Evolutionary conservation across 1,140 invertebrate species (phyloP), one percentile per base, ranked within the genome.

Genomic region (Megalopta genalis): DNA sequence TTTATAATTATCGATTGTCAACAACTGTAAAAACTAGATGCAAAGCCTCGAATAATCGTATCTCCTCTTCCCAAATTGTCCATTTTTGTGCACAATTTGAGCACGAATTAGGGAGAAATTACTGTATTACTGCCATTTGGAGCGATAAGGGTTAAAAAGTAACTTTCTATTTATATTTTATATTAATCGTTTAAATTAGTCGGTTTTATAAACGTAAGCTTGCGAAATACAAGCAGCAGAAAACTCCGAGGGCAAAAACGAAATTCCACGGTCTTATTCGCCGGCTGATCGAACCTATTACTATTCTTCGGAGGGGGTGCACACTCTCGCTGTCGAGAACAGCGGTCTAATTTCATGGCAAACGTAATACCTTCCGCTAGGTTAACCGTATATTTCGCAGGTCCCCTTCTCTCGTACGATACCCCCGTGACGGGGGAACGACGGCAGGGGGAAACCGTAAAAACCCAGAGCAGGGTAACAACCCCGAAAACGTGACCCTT

Each of bases 311-410:
- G 52, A 23, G n/a, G 27, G n/a, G 27, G 37, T 1, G n/a, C 27
- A 57, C 66, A 54, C 16, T 52, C 39, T 65, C 57, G 7, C 49
- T 65, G 64, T 65, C 69, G 25, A 39, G 46, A 80, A 74, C 49
- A 67, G 59, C 63, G 73, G 70, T 81, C 81, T 88, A 85, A 89
- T 88, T 85, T 81, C 54, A 84, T 59, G 62, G 74, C 64, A 46
- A 87, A 86, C 83, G 80, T 85, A 89, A 89, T 89, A 88, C 87
- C 84, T 90, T 89, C 84, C 84, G 76, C 60, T 89, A 87, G 82
- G 81, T 90, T 90, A 87, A 89, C 83, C 84, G 72, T 87, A 85
- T 84, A 85, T 85, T 87, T 89, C 82, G 81, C 67, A 37, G 72
- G 78, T 37, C 27, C 75, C 42, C 27, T 32, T 27, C 49, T 49